Evolutionary conservation across 2,888 invertebrate species (phyloP).

Genomic region (Pyralis farinalis): DNA sequence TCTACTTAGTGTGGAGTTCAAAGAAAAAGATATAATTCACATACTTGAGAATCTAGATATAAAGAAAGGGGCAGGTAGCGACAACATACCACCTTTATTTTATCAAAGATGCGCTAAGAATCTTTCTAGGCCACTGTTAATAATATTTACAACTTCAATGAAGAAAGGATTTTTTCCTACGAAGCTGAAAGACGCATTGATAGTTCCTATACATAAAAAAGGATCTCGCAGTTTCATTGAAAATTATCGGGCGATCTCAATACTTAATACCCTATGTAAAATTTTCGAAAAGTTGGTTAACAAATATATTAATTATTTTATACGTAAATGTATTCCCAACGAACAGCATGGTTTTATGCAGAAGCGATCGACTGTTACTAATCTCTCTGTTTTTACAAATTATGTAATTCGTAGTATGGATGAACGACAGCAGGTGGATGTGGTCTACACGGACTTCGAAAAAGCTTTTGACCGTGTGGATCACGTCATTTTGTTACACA

Average conservation of each 20-base stretch:
- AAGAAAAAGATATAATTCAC: too few species aligned
- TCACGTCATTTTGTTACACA: background rate
- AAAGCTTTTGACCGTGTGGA: background rate
- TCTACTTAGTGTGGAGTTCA: too few species aligned
- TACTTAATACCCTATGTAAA: background rate
- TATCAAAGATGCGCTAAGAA: background rate
- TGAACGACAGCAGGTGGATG: constrained; percentile 1
- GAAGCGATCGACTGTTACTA: background rate
- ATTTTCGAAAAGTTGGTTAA: background rate
- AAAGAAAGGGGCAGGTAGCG: background rate
- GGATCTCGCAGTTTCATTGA: background rate
- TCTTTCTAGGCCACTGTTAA: background rate
- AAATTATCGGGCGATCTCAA: too few species aligned
- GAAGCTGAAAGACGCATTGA: background rate
- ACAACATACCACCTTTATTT: constrained; percentile 1
- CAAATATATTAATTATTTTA: background rate
- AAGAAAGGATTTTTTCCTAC: background rate
- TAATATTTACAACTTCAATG: background rate
- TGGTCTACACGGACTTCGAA: constrained; percentile 4
- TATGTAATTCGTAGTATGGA: background rate
- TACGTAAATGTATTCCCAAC: background rate
- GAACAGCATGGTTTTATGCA: background rate
- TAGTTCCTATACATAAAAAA: background rate
- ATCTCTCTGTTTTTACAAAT: background rate
- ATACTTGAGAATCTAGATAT: background rate